phyloP scores from a whole-genome alignment of 2,797 vertebrate genomes.

The Hippopotamyrus pictus region DNA sequence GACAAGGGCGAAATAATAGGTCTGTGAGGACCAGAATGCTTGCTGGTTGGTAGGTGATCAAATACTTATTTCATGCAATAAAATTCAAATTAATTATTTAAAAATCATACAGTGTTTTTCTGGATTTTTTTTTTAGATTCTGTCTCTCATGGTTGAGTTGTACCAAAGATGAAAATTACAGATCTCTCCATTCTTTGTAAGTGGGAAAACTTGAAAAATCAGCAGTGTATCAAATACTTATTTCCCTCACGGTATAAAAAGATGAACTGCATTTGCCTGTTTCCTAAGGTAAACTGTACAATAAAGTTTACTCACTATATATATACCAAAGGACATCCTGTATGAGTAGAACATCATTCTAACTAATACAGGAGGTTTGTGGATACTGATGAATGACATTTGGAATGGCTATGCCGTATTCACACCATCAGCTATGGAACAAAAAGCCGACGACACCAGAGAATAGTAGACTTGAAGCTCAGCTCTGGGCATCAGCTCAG shows the following conservation, averaged over 20 bases:
- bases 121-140: too few species aligned
- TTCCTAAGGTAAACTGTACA: neutral
- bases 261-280: neutral
- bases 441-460: neutral
- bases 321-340: neutral
- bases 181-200: too few species aligned
- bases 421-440: neutral
- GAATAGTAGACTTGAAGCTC: neutral
- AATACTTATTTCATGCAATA: too few species aligned
- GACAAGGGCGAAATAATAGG: too few species aligned
- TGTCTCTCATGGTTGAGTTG: too few species aligned
- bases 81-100: too few species aligned
- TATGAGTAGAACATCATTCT: neutral
- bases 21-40: too few species aligned
- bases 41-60: too few species aligned
- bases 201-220: too few species aligned
- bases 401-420: neutral
- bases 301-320: neutral
- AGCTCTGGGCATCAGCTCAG: neutral
- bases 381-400: slow-evolving; percentile 16
- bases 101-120: too few species aligned
- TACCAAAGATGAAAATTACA: too few species aligned
- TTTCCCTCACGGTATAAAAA: neutral
- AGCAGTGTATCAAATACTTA: neutral
- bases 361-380: slow-evolving; percentile 17